These are phyloP conservation scores for Tromatobia lineatoria DNA, from an alignment of 2,888 invertebrate genomes.

Conservation along the genomic window DNA sequence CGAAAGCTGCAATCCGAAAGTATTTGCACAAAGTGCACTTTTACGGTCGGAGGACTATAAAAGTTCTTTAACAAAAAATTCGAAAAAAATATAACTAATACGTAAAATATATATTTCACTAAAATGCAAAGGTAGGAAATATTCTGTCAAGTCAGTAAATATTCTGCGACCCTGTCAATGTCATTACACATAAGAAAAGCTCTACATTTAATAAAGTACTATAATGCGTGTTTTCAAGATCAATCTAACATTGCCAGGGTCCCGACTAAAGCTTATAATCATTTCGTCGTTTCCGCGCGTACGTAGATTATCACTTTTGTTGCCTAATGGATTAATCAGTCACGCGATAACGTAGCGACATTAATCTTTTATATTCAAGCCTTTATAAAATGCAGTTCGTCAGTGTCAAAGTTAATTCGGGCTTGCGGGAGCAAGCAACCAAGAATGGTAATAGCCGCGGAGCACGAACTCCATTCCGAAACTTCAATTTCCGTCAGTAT, in stretches of 20 bases:
- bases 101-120: background rate
- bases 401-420: conserved; percentile 58
- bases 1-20: too few species aligned
- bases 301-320: conserved; percentile 41
- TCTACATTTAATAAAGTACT: background rate
- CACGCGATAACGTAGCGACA: conserved; percentile 42
- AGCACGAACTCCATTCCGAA: conserved; percentile 60
- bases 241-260: conserved; percentile 4
- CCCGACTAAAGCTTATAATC: conserved; percentile 20
- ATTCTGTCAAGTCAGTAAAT: background rate
- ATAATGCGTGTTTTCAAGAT: conserved; percentile 1
- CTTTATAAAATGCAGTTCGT: conserved; percentile 48
- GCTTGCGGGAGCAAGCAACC: conserved; percentile 22
- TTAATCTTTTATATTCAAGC: conserved; percentile 43
- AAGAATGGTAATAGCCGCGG: conserved; percentile 41
- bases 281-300: conserved; percentile 34
- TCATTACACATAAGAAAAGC: background rate
- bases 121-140: background rate
- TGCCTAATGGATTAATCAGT: conserved; percentile 59
- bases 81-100: background rate
- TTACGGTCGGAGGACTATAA: too few species aligned
- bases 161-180: background rate
- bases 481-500: conserved; percentile 47
- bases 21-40: too few species aligned
- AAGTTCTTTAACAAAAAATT: background rate